Conservation (phyloP, 2,113 vertebrate genomes). For the Scolopax mira region DNA sequence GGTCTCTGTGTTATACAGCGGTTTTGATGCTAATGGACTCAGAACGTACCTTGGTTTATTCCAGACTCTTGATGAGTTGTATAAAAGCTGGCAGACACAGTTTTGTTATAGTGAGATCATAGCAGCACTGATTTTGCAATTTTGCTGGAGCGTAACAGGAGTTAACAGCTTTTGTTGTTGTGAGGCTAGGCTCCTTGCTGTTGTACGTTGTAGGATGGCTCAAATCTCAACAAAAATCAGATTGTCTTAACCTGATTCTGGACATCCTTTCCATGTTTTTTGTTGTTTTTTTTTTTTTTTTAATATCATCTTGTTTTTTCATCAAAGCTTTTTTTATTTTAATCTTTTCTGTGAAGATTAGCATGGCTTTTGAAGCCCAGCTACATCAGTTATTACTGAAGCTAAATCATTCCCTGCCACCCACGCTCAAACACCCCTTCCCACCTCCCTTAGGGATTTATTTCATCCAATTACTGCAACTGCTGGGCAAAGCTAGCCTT, state of each 20-base stretch:
- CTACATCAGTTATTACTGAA: not conserved
- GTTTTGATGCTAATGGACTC: not conserved
- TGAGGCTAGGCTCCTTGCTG: not conserved
- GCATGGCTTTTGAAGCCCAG: not conserved
- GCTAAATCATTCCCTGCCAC: not conserved
- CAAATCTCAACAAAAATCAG: not conserved
- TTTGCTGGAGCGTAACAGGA: not conserved
- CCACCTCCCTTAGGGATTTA: not conserved
- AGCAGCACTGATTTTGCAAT: not conserved
- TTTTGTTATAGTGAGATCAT: not conserved
- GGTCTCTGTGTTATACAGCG: fast-evolving
- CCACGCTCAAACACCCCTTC: not conserved
- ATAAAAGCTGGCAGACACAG: not conserved
- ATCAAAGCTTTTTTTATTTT: not conserved
- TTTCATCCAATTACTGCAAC: not conserved
- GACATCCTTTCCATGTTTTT: not conserved
- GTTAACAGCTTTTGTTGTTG: not conserved
- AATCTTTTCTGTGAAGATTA: not conserved
- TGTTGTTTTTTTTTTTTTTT: not conserved
- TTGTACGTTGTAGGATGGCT: not conserved
- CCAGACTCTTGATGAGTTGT: not conserved
- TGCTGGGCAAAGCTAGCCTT: not conserved
- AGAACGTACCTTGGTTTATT: not conserved
- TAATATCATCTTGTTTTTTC: not conserved
- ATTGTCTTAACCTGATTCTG: not conserved